Evolutionary conservation across 2,113 vertebrate genomes (phyloP).

Genomic region (Nymphicus hollandicus): DNA sequence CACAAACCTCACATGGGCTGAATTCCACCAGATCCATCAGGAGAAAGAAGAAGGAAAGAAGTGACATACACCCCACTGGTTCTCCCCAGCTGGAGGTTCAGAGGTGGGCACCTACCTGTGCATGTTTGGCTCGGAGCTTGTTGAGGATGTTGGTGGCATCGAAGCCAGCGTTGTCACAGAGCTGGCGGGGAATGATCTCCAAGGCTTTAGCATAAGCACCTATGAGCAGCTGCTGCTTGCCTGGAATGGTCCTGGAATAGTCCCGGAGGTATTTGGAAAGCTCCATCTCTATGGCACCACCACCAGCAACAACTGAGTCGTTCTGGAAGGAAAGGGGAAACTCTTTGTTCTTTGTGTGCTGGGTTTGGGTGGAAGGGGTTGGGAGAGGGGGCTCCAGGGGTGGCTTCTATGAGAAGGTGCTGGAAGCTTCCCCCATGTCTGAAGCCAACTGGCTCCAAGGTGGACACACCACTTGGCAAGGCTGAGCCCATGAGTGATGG

Average conservation of each 20-base stretch:
- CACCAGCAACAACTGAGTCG: slow-evolving; percentile 91
- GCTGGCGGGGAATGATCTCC: slow-evolving; percentile 95
- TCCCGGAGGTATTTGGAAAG: slow-evolving; percentile 93
- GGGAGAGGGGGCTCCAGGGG: not conserved
- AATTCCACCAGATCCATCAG: accelerated
- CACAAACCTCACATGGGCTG: not conserved
- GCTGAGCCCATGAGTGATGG: not conserved
- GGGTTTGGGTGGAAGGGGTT: not conserved
- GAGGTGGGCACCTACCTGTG: slow-evolving; percentile 79
- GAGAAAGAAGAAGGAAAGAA: not conserved
- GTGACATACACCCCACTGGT: accelerated
- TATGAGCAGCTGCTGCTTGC: slow-evolving; percentile 96
- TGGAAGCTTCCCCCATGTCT: not conserved
- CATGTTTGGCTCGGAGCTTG: slow-evolving; percentile 95
- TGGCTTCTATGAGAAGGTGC: not conserved
- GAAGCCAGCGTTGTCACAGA: slow-evolving; percentile 97
- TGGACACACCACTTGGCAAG: not conserved
- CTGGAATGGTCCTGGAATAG: slow-evolving; percentile 94
- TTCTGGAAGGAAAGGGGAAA: slow-evolving; percentile 74
- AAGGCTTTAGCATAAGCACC: slow-evolving; percentile 95
- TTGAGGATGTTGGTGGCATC: slow-evolving; percentile 99
- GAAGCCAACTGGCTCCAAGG: not conserved
- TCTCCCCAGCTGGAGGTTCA: accelerated
- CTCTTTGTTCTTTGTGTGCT: not conserved
- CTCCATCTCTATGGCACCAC: slow-evolving; percentile 98